Conservation (phyloP, 2,113 vertebrate species). For the Symphodus melops region DNA sequence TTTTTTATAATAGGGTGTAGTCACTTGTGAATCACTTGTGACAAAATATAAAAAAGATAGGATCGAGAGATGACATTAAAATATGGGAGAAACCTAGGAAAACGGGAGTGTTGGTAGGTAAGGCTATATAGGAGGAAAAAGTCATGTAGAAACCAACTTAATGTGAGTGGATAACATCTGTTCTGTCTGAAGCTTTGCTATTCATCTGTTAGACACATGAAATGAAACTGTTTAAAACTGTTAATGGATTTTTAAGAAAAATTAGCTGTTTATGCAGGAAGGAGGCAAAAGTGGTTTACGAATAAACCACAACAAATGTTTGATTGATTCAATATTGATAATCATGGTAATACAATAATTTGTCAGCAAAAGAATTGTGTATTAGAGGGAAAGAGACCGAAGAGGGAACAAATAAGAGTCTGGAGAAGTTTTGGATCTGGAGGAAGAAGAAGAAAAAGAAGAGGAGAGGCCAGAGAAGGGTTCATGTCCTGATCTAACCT, state of each 20-base stretch:
- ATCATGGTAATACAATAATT: conserved; percentile 14
- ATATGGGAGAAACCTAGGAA: too few species aligned
- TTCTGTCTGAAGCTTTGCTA: conserved; percentile 5
- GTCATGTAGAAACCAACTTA: conserved; percentile 10
- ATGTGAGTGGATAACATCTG: conserved; percentile 45
- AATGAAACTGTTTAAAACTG: conserved; percentile 36
- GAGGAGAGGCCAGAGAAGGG: conserved; percentile 49
- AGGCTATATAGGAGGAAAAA: conserved; percentile 14
- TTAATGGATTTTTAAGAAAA: conserved; percentile 35
- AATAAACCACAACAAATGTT: conserved; percentile 22
- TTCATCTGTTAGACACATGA: conserved; percentile 54
- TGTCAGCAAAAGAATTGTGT: conserved; percentile 12
- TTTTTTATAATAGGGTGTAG: too few species aligned
- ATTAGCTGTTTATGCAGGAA: conserved; percentile 17
- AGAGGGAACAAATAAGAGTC: neutral
- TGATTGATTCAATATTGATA: conserved; percentile 36
- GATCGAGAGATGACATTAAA: too few species aligned
- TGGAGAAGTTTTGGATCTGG: conserved; percentile 6
- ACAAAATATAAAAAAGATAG: too few species aligned
- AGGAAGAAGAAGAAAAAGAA: conserved; percentile 24
- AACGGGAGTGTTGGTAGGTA: neutral
- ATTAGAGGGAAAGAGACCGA: conserved; percentile 7
- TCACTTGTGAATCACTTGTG: too few species aligned
- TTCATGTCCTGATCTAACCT: conserved; percentile 63
- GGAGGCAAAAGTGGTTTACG: conserved; percentile 16